A percentile compares a stretch with the other conserved stretches of the same genome.
phyloP scores from a whole-genome alignment of 2,888 invertebrate species.

The Caenorhabditis afra region DNA sequence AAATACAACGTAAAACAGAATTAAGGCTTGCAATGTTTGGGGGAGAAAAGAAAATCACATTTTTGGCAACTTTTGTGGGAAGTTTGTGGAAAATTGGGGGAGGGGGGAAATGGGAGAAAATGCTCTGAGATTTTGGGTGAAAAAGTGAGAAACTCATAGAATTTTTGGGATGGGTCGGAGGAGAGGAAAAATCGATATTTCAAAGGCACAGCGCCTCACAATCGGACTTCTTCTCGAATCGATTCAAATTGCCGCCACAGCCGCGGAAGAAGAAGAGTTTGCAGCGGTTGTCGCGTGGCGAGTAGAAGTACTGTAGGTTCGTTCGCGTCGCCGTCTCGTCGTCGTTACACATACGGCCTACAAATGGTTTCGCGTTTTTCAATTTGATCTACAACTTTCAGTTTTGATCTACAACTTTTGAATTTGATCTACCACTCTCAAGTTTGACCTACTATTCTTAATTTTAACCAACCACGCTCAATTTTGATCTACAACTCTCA shows the following conservation, averaged over 20 bases:
- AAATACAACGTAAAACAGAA: slow-evolving; percentile 45
- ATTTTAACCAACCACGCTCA: background rate
- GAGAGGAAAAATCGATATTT: slow-evolving; percentile 5
- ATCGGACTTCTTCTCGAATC: slow-evolving; percentile 75
- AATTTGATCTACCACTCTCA: too few species aligned
- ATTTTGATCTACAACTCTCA: too few species aligned
- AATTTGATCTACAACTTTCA: too few species aligned
- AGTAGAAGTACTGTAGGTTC: slow-evolving; percentile 79
- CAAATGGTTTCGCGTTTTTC: background rate
- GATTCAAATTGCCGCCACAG: slow-evolving; percentile 77
- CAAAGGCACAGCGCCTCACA: slow-evolving; percentile 73
- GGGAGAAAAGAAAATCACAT: background rate
- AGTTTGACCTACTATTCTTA: too few species aligned
- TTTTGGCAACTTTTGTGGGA: slow-evolving; percentile 36
- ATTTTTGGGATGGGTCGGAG: background rate
- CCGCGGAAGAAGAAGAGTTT: slow-evolving; percentile 79
- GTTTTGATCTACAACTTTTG: too few species aligned
- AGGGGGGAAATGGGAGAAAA: slow-evolving; percentile 4
- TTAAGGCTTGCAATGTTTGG: slow-evolving; percentile 53
- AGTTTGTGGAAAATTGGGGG: background rate
- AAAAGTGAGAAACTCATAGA: slow-evolving; percentile 36
- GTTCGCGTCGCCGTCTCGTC: slow-evolving; percentile 74
- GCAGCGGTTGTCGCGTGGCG: slow-evolving; percentile 72
- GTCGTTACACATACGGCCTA: slow-evolving; percentile 74
- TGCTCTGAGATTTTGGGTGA: slow-evolving; percentile 42